These are phyloP conservation scores for Petromus typicus DNA, from an alignment of 2,113 vertebrate species.

Conservation along the genomic window DNA sequence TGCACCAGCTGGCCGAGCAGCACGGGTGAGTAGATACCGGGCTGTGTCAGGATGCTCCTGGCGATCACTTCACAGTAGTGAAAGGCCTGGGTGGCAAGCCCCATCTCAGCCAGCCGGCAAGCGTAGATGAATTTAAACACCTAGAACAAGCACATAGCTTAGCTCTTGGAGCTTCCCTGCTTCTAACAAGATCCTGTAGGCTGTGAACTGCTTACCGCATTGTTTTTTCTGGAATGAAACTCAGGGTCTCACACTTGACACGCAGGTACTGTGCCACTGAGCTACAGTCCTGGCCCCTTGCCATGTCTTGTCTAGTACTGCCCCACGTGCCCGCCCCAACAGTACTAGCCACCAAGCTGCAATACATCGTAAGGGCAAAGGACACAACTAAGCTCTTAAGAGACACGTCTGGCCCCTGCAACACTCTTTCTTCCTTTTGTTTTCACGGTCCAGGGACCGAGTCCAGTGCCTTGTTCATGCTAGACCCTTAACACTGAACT, in stretches of 20 bases:
- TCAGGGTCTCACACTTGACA: no score
- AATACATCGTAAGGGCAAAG: rapidly evolving
- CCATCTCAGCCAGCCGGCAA: constrained; percentile 95
- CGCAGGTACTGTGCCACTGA: no score
- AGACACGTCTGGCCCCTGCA: rapidly evolving
- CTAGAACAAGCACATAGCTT: constrained; percentile 75
- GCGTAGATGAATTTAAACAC: constrained; percentile 98
- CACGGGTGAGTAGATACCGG: constrained; percentile 90
- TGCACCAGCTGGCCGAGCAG: constrained; percentile 94
- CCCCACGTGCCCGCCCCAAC: rapidly evolving
- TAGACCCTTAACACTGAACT: not conserved
- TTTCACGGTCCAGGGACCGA: not conserved
- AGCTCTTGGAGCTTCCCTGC: rapidly evolving
- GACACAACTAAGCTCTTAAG: rapidly evolving
- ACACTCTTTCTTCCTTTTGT: not conserved
- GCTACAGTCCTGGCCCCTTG: no score
- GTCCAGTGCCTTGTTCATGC: no score
- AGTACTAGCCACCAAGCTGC: rapidly evolving
- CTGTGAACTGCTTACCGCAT: rapidly evolving
- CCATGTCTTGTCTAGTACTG: rapidly evolving
- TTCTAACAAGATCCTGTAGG: rapidly evolving
- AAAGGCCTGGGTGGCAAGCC: constrained; percentile 96
- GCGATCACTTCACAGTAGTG: constrained; percentile 99
- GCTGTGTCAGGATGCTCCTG: constrained; percentile 89
- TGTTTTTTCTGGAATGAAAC: no score